Evolutionary conservation across 2,888 invertebrate genomes (phyloP), one percentile per base, ranked within the genome.

Genomic region (Ennomos quercinarius): DNA sequence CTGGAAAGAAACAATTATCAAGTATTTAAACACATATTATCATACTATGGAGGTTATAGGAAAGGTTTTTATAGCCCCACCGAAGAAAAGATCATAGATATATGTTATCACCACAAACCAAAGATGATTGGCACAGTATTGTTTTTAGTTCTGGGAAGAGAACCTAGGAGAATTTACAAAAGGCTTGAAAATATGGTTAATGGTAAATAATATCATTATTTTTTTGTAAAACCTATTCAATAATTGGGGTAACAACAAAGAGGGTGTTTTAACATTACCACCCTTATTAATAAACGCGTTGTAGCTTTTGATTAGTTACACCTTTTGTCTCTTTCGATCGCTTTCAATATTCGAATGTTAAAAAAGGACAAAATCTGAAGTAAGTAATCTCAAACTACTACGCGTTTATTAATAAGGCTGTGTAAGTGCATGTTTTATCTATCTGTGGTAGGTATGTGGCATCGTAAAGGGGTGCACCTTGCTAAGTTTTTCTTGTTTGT

Each of bases 51-150:
- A 48, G 69, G 65, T 36, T 13, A 54, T 39, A 55, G 57, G 41
- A 54, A n/a, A 44, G 62, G 52, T 27, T 11, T 1, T 9, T 68
- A 62, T 39, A 61, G 36, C 40, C n/a, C 62, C 34, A 63, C 69
- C 48, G 90, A 90, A 74, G 77, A 84, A 71, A 88, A 84, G 77
- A 71, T 89, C 9, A 85, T 91, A 76, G 69, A 83, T 61, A 78
- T 86, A 17, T 87, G 86, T 68, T 79, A 84, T 49, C 67, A 71
- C 43, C 81, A 89, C 57, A 69, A 76, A 47, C 81, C 85, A 10
- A 68, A 71, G 34, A 66, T 78, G 54, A 77, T 81, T 47, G 78
- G 80, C 6, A 65, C 66, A 52, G 68, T 78, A 63, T 68, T 86
- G 58, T 71, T 83, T 50, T 56, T 65, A 44, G 67, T 89, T 35